Conservation (phyloP, 2,797 vertebrate genomes). For the Neosalanx taihuensis region DNA sequence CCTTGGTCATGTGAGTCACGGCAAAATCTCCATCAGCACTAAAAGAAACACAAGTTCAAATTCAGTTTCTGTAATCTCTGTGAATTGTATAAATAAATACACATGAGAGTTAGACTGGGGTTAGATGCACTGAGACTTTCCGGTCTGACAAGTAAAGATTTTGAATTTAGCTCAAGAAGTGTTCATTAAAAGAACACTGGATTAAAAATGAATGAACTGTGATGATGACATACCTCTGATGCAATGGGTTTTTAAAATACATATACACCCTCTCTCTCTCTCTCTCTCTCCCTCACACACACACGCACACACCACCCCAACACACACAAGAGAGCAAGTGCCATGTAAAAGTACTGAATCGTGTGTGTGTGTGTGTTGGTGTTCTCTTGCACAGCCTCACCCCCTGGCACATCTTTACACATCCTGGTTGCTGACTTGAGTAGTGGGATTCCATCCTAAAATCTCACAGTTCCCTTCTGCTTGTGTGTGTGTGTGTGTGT, state of each 20-base stretch:
- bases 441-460: no score
- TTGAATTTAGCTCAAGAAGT: conserved; percentile 33
- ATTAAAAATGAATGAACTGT: conserved; percentile 4
- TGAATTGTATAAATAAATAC: no score
- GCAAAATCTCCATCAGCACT: conserved; percentile 89
- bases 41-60: conserved; percentile 7
- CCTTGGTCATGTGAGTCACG: conserved; percentile 92
- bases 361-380: background rate
- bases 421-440: no score
- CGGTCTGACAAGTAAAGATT: background rate
- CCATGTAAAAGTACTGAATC: background rate
- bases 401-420: no score
- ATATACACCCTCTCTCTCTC: no score
- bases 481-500: background rate
- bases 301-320: background rate
- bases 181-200: background rate
- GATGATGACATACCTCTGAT: conserved; percentile 8
- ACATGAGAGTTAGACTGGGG: no score
- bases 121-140: no score
- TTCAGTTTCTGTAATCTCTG: no score
- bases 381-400: no score
- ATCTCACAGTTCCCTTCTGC: no score
- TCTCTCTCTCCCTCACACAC: no score
- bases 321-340: background rate
- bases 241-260: background rate